A percentile compares a stretch with the other conserved stretches of the same genome.
These are phyloP conservation scores for human (Homo sapiens) DNA, from an alignment of 2,113 vertebrate genomes.

Conservation along the genomic window GRCh38 chr11:119575501-119576000, in stretches of 20 bases:
- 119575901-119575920: not conserved
- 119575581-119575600: not conserved
- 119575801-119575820: not conserved
- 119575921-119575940: not conserved
- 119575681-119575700: not conserved
- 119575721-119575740: not conserved
- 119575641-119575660: not conserved
- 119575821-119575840: not conserved
- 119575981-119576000: not conserved
- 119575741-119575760: not conserved
- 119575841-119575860: not conserved
- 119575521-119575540: not conserved
- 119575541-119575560: not conserved
- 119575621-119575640: not conserved
- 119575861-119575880: not conserved
- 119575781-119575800: not conserved
- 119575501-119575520: not conserved
- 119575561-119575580: not conserved
- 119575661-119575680: not conserved
- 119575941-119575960: not conserved
- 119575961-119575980: not conserved
- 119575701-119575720: slow-evolving; percentile 14
- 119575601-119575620: not conserved
- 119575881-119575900: not conserved
- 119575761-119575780: not conserved